phyloP scores from a whole-genome alignment of 2,797 vertebrate genomes.

The Pterois miles region DNA sequence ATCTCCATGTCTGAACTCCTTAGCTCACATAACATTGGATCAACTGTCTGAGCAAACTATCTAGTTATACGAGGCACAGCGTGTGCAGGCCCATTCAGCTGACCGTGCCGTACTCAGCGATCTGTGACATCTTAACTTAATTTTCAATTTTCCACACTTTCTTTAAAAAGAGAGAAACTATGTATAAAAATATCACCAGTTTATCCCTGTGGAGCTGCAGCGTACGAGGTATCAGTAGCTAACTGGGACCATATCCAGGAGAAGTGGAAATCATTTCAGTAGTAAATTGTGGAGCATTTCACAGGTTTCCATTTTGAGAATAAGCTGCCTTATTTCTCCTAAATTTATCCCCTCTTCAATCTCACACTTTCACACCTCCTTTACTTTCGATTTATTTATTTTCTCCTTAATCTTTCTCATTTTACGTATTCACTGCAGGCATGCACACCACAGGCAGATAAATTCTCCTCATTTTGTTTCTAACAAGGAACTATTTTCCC shows the following conservation, averaged over 20 bases:
- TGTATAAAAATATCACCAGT: slow-evolving; percentile 6
- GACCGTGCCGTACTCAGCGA: slow-evolving; percentile 1
- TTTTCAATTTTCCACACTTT: slow-evolving; percentile 24
- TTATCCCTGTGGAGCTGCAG: slow-evolving; percentile 12
- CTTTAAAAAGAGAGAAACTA: slow-evolving; percentile 6
- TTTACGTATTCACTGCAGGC: slow-evolving; percentile 26
- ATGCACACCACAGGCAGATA: slow-evolving; percentile 39
- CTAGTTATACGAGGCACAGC: slow-evolving; percentile 18
- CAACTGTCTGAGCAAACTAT: slow-evolving; percentile 19
- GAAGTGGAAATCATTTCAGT: slow-evolving; percentile 46
- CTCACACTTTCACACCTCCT: slow-evolving; percentile 44
- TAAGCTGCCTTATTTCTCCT: slow-evolving; percentile 37
- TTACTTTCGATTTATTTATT: slow-evolving; percentile 37
- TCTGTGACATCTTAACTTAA: slow-evolving; percentile 26
- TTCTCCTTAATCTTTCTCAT: slow-evolving; percentile 22
- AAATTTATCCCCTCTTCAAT: slow-evolving; percentile 32
- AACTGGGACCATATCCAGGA: slow-evolving; percentile 29
- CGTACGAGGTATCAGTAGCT: slow-evolving; percentile 15
- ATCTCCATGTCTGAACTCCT: neutral
- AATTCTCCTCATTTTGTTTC: slow-evolving; percentile 34
- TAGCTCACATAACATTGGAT: neutral
- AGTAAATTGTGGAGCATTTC: slow-evolving; percentile 41
- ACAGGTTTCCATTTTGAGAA: slow-evolving; percentile 48
- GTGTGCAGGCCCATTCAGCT: slow-evolving; percentile 17
- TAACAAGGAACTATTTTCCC: slow-evolving; percentile 41